Evolutionary conservation across 2,113 vertebrate genomes (phyloP).

Genomic region (Hepsetus odoe): DNA sequence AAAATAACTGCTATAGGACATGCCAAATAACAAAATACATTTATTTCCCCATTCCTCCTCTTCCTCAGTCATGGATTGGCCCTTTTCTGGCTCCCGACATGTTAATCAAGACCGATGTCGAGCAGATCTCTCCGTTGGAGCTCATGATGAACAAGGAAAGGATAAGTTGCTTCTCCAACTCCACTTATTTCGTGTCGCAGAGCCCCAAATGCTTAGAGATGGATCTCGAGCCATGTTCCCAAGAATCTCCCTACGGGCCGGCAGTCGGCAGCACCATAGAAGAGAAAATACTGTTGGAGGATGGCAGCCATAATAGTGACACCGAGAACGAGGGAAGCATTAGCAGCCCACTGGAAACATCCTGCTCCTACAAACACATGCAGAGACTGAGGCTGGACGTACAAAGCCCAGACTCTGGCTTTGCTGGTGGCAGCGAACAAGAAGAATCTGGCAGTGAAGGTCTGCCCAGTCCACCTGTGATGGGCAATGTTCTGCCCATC

Average conservation of each 20-base stretch:
- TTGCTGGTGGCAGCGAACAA: constrained; percentile 50
- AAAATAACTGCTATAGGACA: too few relatives aligned
- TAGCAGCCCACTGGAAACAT: constrained; percentile 6
- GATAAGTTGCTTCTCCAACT: constrained; percentile 70
- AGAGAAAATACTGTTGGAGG: not conserved
- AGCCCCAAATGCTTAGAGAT: constrained; percentile 24
- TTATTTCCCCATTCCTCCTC: not conserved
- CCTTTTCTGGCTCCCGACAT: constrained; percentile 47
- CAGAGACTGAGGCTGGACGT: constrained; percentile 52
- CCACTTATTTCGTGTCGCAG: constrained; percentile 60
- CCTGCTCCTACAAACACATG: constrained; percentile 60
- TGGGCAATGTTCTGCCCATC: not conserved
- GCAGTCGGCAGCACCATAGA: not conserved
- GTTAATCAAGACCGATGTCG: constrained; percentile 16
- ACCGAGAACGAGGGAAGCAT: not conserved
- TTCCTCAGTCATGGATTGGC: constrained; percentile 60
- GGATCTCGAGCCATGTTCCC: constrained; percentile 48
- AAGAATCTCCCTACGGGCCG: constrained; percentile 57
- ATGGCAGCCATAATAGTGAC: not conserved
- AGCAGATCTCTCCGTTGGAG: constrained; percentile 55
- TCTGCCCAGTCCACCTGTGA: constrained; percentile 40
- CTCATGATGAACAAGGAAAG: too few relatives aligned
- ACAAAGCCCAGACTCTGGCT: constrained; percentile 65
- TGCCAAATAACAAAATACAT: not conserved
- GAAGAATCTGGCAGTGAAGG: constrained; percentile 52